Evolutionary conservation across 2,888 invertebrate genomes (phyloP).

Genomic region (Microctonus hyperodae): DNA sequence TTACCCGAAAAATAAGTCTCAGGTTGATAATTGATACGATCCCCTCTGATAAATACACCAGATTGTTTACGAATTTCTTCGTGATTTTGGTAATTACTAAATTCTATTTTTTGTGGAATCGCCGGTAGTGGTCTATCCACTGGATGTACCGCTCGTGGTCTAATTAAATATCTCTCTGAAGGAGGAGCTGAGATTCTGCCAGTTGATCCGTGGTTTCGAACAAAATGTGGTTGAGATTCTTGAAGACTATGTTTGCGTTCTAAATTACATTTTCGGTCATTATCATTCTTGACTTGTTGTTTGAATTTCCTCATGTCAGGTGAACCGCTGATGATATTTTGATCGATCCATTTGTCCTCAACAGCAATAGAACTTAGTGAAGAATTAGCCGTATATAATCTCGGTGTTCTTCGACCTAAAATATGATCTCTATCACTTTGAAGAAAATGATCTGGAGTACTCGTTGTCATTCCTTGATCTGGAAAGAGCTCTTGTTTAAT

Average conservation of each 20-base stretch:
- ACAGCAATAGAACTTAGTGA: constrained; percentile 51
- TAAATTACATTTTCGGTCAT: constrained; percentile 46
- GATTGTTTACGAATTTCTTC: constrained; percentile 40
- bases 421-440: constrained; percentile 40
- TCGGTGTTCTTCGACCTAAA: constrained; percentile 39
- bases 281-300: constrained; percentile 41
- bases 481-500: constrained; percentile 57
- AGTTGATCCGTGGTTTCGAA: constrained; percentile 54
- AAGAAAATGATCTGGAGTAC: constrained; percentile 55
- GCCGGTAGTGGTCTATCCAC: constrained; percentile 57
- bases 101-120: constrained; percentile 53
- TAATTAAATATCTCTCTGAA: constrained; percentile 50
- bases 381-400: constrained; percentile 48
- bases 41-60: constrained; percentile 22
- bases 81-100: constrained; percentile 50
- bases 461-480: constrained; percentile 52
- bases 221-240: constrained; percentile 48
- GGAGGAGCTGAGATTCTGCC: constrained; percentile 58
- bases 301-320: constrained; percentile 52
- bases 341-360: constrained; percentile 54
- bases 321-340: constrained; percentile 47
- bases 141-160: constrained; percentile 55
- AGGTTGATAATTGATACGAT: constrained; percentile 30
- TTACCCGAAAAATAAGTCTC: constrained; percentile 33
- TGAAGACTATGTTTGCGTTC: constrained; percentile 58